Base-by-base conservation (phyloP, 1,140 invertebrate genomes). In the Ctenoplectra terminalis region DNA sequence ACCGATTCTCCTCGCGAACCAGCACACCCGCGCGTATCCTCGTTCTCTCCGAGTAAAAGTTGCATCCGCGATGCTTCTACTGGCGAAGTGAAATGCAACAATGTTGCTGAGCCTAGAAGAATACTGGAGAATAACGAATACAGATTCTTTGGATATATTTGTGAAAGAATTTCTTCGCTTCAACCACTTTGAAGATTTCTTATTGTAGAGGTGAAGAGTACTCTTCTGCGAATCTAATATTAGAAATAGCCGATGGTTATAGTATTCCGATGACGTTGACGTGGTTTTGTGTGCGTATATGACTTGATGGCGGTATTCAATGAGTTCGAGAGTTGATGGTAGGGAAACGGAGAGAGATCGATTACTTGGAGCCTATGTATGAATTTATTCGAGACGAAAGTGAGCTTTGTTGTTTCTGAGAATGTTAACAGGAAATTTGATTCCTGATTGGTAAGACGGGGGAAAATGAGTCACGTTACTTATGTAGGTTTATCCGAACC, bases 1-100 rank as follows among this genome's bases (percentile, higher is more conserved):
- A 74, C 61, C 71, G 60, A 81, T 81, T 64, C 60, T 17, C 17
- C 17, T 11, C 29, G 2, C 17, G 23, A 23, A 0, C 40, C n/a
- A 61, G 3, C n/a, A 20, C 13, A 15, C 26, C 29, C 40, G 52
- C 20, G 56, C 31, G 26, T 17, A 13, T 54, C 13, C 66, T 37
- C n/a, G 17, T 13, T 13, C 26, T 17, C 29, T 2, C 8, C 29
- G 8, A 37, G 75, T 58, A 77, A 69, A 58, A 77, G 63, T 56
- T 6, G 50, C 40, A 26, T 17, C 29, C 8, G 48, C 20, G 8
- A 43, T 9, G 26, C 17, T 20, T 15, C 7, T 11, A 9, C 26
- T 7, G 15, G 29, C 11, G 9, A 29, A 50, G 17, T 17, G 17
- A 29, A 34, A 48, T 20, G 43, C n/a, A 29, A 50, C n/a, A 26